A percentile compares a stretch with the other conserved stretches of the same genome.
phyloP scores from a whole-genome alignment of 2,888 invertebrate species.

The Steromphala cineraria region DNA sequence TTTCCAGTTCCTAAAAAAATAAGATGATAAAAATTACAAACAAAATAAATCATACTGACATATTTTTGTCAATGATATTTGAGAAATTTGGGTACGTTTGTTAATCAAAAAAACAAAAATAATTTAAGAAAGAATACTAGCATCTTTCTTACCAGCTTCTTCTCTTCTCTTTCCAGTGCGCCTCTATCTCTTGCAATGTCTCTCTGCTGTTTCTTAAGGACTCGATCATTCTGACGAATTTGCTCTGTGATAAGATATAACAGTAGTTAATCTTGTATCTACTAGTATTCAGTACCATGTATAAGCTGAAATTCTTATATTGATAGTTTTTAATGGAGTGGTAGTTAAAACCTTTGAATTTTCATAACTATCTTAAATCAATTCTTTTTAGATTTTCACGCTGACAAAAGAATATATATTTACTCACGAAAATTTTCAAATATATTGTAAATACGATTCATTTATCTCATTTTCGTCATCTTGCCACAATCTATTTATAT shows the following conservation, averaged over 20 bases:
- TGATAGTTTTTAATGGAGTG: too few species aligned
- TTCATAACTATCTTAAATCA: too few species aligned
- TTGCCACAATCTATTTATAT: too few species aligned
- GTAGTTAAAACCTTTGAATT: too few species aligned
- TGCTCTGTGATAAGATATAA: conserved; percentile 80
- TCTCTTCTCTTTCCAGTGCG: conserved; percentile 90
- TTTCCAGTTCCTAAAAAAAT: conserved; percentile 86
- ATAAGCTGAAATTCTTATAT: too few species aligned
- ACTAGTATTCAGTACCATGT: too few species aligned
- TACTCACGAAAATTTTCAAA: too few species aligned
- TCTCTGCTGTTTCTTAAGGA: conserved; percentile 86
- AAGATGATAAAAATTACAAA: not conserved
- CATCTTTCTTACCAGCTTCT: conserved; percentile 82
- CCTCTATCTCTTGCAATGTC: conserved; percentile 89
- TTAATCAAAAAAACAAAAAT: not conserved
- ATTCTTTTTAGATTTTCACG: too few species aligned
- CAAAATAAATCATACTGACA: not conserved
- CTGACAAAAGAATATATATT: too few species aligned
- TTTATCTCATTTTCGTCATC: too few species aligned
- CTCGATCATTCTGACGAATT: conserved; percentile 88
- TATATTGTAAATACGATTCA: too few species aligned
- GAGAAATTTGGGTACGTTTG: too few species aligned
- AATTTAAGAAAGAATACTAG: not conserved
- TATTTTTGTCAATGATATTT: not conserved
- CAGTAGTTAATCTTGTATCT: not conserved